These are phyloP conservation scores for Zaprionus gabonicus DNA, from an alignment of 1,140 invertebrate genomes.

Conservation along the genomic window DNA sequence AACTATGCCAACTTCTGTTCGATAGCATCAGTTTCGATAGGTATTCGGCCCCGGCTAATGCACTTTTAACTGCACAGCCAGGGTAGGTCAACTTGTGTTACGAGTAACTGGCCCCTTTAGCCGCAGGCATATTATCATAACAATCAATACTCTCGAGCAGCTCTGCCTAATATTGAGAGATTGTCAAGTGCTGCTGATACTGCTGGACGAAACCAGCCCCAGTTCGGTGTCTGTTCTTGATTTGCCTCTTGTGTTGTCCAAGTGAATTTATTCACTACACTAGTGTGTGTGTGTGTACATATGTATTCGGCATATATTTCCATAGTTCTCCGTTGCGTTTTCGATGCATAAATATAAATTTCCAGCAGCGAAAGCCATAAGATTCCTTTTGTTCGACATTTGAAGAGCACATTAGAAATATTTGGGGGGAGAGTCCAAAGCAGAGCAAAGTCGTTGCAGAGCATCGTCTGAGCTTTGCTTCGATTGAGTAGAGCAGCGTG, in stretches of 20 bases:
- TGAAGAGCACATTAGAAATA: conserved; percentile 44
- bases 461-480: conserved; percentile 5
- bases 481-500: conserved; percentile 22
- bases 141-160: conserved; percentile 22
- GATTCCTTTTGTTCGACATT: conserved; percentile 30
- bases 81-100: background rate
- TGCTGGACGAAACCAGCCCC: conserved; percentile 8
- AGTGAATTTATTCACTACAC: conserved; percentile 41
- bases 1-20: background rate
- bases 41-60: background rate
- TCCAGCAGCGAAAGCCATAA: conserved; percentile 27
- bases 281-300: conserved; percentile 13
- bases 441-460: no score
- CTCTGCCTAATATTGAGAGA: conserved; percentile 1
- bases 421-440: background rate
- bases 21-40: background rate
- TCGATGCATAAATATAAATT: conserved; percentile 43
- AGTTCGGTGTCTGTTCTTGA: conserved; percentile 36
- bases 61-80: background rate
- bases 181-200: conserved; percentile 23
- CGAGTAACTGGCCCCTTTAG: background rate
- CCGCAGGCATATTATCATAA: conserved; percentile 17
- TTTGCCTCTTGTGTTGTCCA: conserved; percentile 39
- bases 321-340: conserved; percentile 17
- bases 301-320: conserved; percentile 14